Evolutionary conservation across 2,113 vertebrate genomes (phyloP).

Genomic region (Eidolon helvum): DNA sequence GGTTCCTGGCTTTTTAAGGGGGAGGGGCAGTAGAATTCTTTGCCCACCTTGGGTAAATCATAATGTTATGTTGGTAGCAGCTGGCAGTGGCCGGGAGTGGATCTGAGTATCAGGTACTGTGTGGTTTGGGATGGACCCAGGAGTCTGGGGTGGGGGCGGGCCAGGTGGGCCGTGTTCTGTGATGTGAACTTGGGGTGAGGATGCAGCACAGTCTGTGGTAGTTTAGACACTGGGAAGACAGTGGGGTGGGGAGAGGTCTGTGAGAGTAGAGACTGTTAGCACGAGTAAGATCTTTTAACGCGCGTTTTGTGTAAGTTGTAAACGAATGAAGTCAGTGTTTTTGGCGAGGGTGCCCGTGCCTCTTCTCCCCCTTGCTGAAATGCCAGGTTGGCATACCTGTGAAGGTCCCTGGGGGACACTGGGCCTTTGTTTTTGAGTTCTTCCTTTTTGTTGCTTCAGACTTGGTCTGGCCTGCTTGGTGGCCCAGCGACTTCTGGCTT

Average conservation of each 20-base stretch:
- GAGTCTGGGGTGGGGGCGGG: neutral
- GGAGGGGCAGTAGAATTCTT: neutral
- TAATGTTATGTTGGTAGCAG: rapidly evolving
- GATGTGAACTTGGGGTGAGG: neutral
- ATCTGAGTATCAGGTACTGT: neutral
- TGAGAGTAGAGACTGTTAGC: neutral
- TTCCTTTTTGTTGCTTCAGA: neutral
- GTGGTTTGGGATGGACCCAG: neutral
- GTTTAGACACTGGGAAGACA: neutral
- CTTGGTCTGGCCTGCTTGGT: neutral
- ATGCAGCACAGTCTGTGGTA: neutral
- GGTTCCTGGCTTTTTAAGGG: neutral
- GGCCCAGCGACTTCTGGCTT: neutral
- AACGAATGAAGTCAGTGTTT: neutral
- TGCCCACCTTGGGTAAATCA: neutral
- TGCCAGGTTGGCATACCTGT: neutral
- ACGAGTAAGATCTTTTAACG: rapidly evolving
- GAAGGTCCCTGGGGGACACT: neutral
- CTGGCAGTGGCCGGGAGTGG: neutral
- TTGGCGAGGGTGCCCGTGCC: no score
- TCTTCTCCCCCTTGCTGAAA: no score
- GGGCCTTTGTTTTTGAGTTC: neutral
- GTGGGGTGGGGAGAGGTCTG: rapidly evolving
- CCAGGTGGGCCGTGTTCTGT: rapidly evolving
- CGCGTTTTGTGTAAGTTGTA: rapidly evolving